Conservation (phyloP, 2,888 invertebrate genomes). For the Brachypalpus laphriformis region DNA sequence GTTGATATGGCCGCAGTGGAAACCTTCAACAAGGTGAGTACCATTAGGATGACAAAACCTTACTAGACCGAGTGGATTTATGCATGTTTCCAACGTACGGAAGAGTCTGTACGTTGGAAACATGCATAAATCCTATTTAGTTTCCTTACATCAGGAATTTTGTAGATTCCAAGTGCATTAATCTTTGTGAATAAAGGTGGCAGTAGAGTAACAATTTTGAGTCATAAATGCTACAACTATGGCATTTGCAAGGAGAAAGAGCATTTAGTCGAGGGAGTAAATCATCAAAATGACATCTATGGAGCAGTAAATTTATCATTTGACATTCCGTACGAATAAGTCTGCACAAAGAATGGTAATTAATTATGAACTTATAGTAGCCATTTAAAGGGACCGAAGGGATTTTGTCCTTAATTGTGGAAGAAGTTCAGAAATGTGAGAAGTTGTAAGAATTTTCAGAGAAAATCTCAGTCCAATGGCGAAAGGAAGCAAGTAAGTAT, state of each 20-base stretch:
- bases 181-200: slow-evolving; percentile 4
- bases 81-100: slow-evolving; percentile 40
- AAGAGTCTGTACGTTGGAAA: too few species aligned
- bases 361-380: slow-evolving; percentile 32
- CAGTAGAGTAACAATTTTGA: neutral
- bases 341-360: slow-evolving; percentile 24
- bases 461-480: too few species aligned
- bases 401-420: neutral
- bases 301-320: slow-evolving; percentile 49
- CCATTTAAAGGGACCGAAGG: neutral
- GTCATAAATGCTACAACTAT: slow-evolving; percentile 2
- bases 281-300: slow-evolving; percentile 51
- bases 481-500: neutral
- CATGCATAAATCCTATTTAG: too few species aligned
- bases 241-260: neutral
- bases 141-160: slow-evolving; percentile 23
- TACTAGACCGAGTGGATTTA: slow-evolving; percentile 40
- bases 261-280: slow-evolving; percentile 25
- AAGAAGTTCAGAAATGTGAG: neutral
- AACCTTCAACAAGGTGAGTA: slow-evolving; percentile 8
- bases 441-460: too few species aligned
- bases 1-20: slow-evolving; percentile 3
- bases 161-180: slow-evolving; percentile 24
- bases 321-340: slow-evolving; percentile 28
- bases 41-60: slow-evolving; percentile 46